phyloP scores from a whole-genome alignment of 2,888 invertebrate genomes.

The Drosophila affinis region DNA sequence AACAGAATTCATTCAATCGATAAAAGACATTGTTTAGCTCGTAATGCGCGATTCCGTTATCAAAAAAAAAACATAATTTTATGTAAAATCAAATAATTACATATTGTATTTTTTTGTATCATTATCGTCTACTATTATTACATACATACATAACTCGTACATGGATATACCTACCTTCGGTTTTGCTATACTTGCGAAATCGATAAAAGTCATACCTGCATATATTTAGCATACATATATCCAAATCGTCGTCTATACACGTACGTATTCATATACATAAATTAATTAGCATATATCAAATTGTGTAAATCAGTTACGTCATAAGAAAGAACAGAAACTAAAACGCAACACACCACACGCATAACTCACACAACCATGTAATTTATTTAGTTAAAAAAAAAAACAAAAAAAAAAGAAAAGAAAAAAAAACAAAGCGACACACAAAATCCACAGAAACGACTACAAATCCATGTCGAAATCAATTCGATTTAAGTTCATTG shows the following conservation, averaged over 20 bases:
- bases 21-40: conserved; percentile 73
- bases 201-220: conserved; percentile 61
- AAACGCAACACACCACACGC: background rate
- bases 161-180: conserved; percentile 29
- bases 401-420: conserved; percentile 3
- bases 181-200: conserved; percentile 48
- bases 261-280: conserved; percentile 25
- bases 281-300: conserved; percentile 33
- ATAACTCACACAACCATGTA: conserved; percentile 19
- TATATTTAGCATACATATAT: conserved; percentile 5
- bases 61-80: conserved; percentile 22
- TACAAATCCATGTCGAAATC: background rate
- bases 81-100: background rate
- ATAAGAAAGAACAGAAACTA: conserved; percentile 20
- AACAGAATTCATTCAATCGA: conserved; percentile 59
- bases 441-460: background rate
- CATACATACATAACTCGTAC: conserved; percentile 1
- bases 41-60: conserved; percentile 62
- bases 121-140: background rate
- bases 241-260: conserved; percentile 1
- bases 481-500: conserved; percentile 14
- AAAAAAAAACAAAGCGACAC: background rate
- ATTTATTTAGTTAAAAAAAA: conserved; percentile 25
- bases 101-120: background rate
- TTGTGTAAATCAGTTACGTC: conserved; percentile 28